These are phyloP conservation scores for Aleiodes testaceus DNA, from an alignment of 2,888 invertebrate genomes.

Conservation along the genomic window DNA sequence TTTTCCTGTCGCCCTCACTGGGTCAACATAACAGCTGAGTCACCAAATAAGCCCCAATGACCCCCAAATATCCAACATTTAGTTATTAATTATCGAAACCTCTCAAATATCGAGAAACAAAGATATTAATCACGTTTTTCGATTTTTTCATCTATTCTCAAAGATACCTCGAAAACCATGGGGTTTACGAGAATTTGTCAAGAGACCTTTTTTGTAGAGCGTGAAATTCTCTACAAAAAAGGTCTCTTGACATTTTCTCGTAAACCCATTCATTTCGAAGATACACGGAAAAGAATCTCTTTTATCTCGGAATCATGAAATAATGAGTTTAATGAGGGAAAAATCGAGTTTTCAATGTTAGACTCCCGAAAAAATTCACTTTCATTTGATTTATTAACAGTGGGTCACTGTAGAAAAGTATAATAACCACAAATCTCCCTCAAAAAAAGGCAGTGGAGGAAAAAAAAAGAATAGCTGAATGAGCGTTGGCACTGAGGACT, in stretches of 20 bases:
- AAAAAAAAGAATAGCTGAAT: slow-evolving; percentile 33
- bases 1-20: background rate
- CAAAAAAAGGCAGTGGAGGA: slow-evolving; percentile 48
- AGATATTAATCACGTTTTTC: too few species aligned
- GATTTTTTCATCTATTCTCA: too few species aligned
- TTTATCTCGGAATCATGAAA: too few species aligned
- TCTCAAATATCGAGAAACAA: too few species aligned
- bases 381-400: background rate
- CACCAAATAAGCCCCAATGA: too few species aligned
- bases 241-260: background rate
- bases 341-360: background rate
- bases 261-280: background rate
- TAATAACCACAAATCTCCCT: slow-evolving; percentile 70
- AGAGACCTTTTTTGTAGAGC: too few species aligned
- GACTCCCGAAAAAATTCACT: slow-evolving; percentile 8
- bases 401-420: slow-evolving; percentile 35
- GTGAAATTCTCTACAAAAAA: too few species aligned
- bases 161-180: too few species aligned
- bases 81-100: too few species aligned
- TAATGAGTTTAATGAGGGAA: background rate
- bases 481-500: slow-evolving; percentile 36
- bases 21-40: too few species aligned
- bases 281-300: background rate
- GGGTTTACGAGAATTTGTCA: too few species aligned
- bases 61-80: too few species aligned